Evolutionary conservation across 2,113 vertebrate species (phyloP), one percentile per base, ranked within the genome.

Genomic region (Lagenorhynchus albirostris): DNA sequence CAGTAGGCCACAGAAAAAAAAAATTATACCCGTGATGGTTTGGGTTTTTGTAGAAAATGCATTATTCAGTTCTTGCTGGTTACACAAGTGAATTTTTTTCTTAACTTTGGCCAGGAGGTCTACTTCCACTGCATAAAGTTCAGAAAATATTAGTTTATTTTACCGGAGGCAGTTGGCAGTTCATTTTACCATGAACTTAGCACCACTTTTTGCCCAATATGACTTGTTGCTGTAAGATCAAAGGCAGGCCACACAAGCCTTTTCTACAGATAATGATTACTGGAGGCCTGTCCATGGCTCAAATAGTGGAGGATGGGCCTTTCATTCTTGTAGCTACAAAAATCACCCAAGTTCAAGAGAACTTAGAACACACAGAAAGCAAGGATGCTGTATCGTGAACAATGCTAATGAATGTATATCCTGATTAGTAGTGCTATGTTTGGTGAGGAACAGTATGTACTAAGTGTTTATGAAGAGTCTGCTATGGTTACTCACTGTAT

Each of bases 51-150:
- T 74, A 87, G 71, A 67, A 93, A 95, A 67, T 23, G 1, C 11
- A 60, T 95, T 71, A 65, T 41, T 93, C 20, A 70, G 11, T 82
- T 95, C 58, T 96, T 87, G 33, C 26, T 97, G 44, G n/a, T 87
- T 38, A 97, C 12, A 60, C 14, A 23, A 89, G 63, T 18, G 33
- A 84, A 44, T 96, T 89, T 70, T 2, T 70, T 93, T 74, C 55
- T 94, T 85, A 94, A 70, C 29, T 91, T 84, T 96, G 76, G 21
- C 33, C 8, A 63, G 21, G 4, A 5, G 13, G 8, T 85, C n/a
- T 47, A 6, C 18, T 84, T 82, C 68, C 47, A 53, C 13, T 91
- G n/a, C 4, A 71, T 50, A 81, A 73, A 80, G 9, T 88, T 76
- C 81, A 86, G 38, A 25, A 50, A 94, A 58, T 63, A 74, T 29